Percentiles rank a stretch among this genome's conserved stretches.
phyloP scores from a whole-genome alignment of 2,797 vertebrate species.

The Gallirallus australis region DNA sequence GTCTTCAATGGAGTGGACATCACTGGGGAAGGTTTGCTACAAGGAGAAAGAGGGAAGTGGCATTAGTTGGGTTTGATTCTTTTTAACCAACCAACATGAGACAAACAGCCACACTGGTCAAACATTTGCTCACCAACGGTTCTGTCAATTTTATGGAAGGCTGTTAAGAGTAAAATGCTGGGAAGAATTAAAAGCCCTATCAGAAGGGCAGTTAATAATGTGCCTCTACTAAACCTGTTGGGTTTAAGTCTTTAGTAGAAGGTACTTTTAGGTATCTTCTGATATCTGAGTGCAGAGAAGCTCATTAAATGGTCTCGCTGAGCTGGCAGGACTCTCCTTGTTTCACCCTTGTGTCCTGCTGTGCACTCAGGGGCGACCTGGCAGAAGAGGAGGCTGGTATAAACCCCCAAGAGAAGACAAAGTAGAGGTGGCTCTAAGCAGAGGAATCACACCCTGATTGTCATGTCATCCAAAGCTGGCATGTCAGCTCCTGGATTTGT shows the following conservation, averaged over 20 bases:
- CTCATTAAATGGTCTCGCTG: not conserved
- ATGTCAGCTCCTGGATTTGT: not conserved
- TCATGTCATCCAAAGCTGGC: too few relatives aligned
- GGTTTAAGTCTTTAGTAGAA: not conserved
- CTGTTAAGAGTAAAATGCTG: not conserved
- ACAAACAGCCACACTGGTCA: not conserved
- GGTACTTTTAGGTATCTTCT: not conserved
- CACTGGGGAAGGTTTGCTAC: slow-evolving; percentile 85
- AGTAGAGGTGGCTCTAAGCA: not conserved
- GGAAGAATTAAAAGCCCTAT: not conserved
- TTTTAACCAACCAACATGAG: not conserved
- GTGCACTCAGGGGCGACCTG: not conserved
- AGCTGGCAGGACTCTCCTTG: not conserved
- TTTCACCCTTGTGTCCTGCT: not conserved
- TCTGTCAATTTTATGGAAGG: not conserved
- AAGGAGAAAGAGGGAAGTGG: slow-evolving; percentile 2
- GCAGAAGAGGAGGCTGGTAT: not conserved
- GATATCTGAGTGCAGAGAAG: not conserved
- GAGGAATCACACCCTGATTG: not conserved
- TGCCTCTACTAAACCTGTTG: not conserved
- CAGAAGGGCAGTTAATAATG: not conserved
- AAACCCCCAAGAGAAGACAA: not conserved
- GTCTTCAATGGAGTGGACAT: slow-evolving; percentile 89
- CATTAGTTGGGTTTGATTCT: not conserved
- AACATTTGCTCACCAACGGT: not conserved